Conservation (phyloP, 2,113 vertebrate genomes). For the Ardeotis arabs region DNA sequence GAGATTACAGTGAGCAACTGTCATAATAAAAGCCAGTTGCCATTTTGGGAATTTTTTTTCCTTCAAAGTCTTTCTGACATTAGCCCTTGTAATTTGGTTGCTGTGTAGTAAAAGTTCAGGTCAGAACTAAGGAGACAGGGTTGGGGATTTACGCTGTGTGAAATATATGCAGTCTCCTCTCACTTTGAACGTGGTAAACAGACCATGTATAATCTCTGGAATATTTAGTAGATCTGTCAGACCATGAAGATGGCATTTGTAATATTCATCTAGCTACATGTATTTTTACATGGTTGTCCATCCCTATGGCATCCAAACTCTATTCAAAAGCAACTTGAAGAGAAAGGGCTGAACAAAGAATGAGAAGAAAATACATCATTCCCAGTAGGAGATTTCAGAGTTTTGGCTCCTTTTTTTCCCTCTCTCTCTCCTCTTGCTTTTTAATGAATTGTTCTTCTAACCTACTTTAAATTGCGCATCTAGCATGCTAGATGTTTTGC, state of each 20-base stretch:
- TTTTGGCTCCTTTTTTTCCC: neutral
- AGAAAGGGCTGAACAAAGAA: neutral
- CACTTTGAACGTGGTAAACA: slow-evolving; percentile 15
- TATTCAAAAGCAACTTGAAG: neutral
- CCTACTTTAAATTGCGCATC: slow-evolving; percentile 23
- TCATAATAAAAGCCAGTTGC: neutral
- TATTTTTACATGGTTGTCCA: neutral
- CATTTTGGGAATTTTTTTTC: neutral
- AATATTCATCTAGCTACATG: neutral
- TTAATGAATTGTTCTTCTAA: slow-evolving; percentile 47
- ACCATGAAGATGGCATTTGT: neutral
- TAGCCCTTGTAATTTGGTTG: neutral
- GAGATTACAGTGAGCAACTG: neutral
- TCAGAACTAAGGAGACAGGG: neutral
- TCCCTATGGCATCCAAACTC: neutral
- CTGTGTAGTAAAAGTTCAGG: neutral
- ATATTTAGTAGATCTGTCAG: slow-evolving; percentile 30
- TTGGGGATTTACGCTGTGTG: slow-evolving; percentile 16
- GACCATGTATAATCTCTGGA: slow-evolving; percentile 42
- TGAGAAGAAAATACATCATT: neutral
- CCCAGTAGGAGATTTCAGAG: neutral
- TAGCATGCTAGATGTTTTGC: slow-evolving; percentile 42
- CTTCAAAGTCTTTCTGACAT: neutral
- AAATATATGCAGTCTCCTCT: slow-evolving; percentile 2
- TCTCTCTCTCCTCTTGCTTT: neutral